phyloP scores from a whole-genome alignment of 1,140 invertebrate genomes.

The Teleogryllus occipitalis region DNA sequence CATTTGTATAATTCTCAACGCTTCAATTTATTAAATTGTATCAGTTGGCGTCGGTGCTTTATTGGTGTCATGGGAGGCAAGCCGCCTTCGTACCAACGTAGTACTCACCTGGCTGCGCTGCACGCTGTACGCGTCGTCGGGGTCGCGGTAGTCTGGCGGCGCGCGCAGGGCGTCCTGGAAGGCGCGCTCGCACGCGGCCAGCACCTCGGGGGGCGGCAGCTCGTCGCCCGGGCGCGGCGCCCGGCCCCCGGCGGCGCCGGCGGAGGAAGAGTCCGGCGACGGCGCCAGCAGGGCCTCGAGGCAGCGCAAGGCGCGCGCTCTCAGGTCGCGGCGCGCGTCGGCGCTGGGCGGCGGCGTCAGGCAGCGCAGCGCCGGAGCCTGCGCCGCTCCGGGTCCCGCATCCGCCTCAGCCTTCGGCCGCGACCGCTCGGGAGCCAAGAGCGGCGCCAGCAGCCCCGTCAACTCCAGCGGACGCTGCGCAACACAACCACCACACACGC shows the following conservation, averaged over 20 bases:
- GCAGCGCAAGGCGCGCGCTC: background rate
- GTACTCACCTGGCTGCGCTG: no score
- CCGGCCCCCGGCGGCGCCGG: no score
- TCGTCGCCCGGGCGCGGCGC: background rate
- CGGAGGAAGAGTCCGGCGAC: background rate
- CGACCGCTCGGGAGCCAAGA: background rate
- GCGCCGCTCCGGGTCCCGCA: no score
- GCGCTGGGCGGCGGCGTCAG: background rate
- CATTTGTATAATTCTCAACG: no score
- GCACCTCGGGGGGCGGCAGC: background rate
- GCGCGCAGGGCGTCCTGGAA: background rate
- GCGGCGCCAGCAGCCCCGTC: background rate
- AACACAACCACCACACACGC: background rate
- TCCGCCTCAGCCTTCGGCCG: no score
- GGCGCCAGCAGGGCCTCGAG: background rate
- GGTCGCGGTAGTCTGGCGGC: no score
- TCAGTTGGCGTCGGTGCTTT: no score
- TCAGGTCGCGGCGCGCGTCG: background rate
- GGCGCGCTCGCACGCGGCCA: background rate
- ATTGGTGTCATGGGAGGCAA: no score
- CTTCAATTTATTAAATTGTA: no score
- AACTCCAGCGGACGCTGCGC: background rate
- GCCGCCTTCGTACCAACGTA: no score
- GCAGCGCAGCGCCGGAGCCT: background rate
- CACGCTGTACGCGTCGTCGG: no score